Percentiles rank a stretch among this genome's conserved stretches.
phyloP scores from a whole-genome alignment of 2,113 vertebrate species.

The Thalassoma bifasciatum region DNA sequence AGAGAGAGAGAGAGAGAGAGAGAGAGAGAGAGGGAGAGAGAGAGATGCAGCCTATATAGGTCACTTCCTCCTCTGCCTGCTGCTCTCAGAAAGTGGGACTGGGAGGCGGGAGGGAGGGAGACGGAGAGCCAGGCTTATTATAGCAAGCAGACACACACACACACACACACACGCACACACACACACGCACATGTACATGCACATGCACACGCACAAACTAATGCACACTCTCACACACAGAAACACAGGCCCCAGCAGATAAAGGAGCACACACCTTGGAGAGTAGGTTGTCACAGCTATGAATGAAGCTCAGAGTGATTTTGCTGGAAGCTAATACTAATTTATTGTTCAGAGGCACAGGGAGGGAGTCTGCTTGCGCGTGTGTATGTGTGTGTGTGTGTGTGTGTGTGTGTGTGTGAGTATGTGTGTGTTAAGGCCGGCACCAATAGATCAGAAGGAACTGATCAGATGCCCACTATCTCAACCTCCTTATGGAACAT shows the following conservation, averaged over 20 bases:
- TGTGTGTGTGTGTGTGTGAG: too few species aligned
- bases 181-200: background rate
- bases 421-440: background rate
- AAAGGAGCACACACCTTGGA: slow-evolving; percentile 69
- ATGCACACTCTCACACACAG: slow-evolving; percentile 50
- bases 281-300: slow-evolving; percentile 71
- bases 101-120: slow-evolving; percentile 60
- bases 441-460: slow-evolving; percentile 45
- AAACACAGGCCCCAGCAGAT: slow-evolving; percentile 67
- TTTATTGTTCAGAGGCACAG: slow-evolving; percentile 50
- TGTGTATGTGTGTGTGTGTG: background rate
- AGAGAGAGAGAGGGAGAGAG: too few species aligned
- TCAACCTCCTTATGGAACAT: slow-evolving; percentile 28
- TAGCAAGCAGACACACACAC: too few species aligned
- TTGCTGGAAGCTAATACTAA: slow-evolving; percentile 56
- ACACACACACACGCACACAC: too few species aligned
- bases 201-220: slow-evolving; percentile 49
- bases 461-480: slow-evolving; percentile 46
- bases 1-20: too few species aligned
- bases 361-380: background rate
- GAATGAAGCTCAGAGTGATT: slow-evolving; percentile 71
- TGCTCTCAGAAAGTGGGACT: slow-evolving; percentile 79
- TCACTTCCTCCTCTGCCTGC: slow-evolving; percentile 82
- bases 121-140: slow-evolving; percentile 71
- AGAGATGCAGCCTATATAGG: slow-evolving; percentile 81